Conservation (phyloP, 2,113 vertebrate genomes). For the Polypterus senegalus region DNA sequence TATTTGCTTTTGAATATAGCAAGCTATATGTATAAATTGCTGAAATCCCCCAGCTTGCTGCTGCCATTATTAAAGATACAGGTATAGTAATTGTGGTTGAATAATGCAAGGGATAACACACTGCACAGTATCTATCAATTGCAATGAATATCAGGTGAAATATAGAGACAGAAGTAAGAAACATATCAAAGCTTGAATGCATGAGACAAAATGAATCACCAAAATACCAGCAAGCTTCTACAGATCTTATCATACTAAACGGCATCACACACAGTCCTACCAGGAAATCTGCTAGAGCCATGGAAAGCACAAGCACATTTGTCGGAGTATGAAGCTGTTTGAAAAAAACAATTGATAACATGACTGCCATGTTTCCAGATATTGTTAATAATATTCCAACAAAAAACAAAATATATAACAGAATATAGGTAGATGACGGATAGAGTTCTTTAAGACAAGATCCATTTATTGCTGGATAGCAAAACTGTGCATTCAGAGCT, state of each 20-base stretch:
- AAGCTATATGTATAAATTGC: slow-evolving; percentile 22
- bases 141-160: slow-evolving; percentile 35
- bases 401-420: slow-evolving; percentile 24
- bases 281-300: slow-evolving; percentile 35
- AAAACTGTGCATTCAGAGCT: slow-evolving; percentile 17
- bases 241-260: slow-evolving; percentile 24
- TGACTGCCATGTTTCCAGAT: slow-evolving; percentile 31
- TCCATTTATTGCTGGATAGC: slow-evolving; percentile 33
- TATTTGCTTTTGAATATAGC: slow-evolving; percentile 24
- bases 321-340: slow-evolving; percentile 40
- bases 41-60: slow-evolving; percentile 23
- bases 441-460: slow-evolving; percentile 36
- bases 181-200: slow-evolving; percentile 30
- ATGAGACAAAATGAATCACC: slow-evolving; percentile 29
- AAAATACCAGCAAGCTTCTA: slow-evolving; percentile 36
- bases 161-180: slow-evolving; percentile 30
- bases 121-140: slow-evolving; percentile 26
- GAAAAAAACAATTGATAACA: slow-evolving; percentile 34
- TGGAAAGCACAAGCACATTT: slow-evolving; percentile 33
- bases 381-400: slow-evolving; percentile 27
- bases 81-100: slow-evolving; percentile 20
- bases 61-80: slow-evolving; percentile 25
- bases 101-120: slow-evolving; percentile 29
- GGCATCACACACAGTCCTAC: slow-evolving; percentile 32
- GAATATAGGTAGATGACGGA: slow-evolving; percentile 17